Conservation (phyloP, 2,888 invertebrate genomes). For the Dioctria linearis region DNA sequence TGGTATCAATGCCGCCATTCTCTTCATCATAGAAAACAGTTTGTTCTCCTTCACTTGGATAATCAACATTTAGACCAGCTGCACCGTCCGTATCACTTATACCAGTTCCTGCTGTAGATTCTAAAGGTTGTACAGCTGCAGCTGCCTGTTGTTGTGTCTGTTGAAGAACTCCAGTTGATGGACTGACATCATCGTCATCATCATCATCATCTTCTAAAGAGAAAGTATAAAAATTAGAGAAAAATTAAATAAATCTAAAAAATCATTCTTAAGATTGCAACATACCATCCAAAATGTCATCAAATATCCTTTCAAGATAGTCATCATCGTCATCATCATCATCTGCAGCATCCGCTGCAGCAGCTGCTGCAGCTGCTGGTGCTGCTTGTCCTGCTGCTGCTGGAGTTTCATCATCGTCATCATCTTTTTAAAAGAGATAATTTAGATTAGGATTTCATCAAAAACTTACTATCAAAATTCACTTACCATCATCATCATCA, state of each 20-base stretch:
- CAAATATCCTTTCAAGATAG: slow-evolving; percentile 85
- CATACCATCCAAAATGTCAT: slow-evolving; percentile 86
- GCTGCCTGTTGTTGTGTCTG: slow-evolving; percentile 69
- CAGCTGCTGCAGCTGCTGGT: slow-evolving; percentile 57
- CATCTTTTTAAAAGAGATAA: slow-evolving; percentile 51
- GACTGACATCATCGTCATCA: slow-evolving; percentile 74
- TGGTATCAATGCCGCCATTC: slow-evolving; percentile 64
- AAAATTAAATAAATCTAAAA: slow-evolving; percentile 3
- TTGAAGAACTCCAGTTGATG: slow-evolving; percentile 73
- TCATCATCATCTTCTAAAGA: slow-evolving; percentile 77
- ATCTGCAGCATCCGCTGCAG: slow-evolving; percentile 69
- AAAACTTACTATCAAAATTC: background rate
- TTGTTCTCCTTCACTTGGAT: slow-evolving; percentile 70
- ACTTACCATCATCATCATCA: slow-evolving; percentile 66
- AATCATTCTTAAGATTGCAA: background rate
- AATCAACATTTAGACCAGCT: slow-evolving; percentile 60
- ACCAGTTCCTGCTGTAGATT: slow-evolving; percentile 52
- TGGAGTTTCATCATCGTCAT: slow-evolving; percentile 71
- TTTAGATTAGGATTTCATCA: background rate
- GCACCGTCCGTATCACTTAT: slow-evolving; percentile 55
- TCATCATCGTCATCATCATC: slow-evolving; percentile 80
- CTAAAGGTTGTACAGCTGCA: slow-evolving; percentile 60
- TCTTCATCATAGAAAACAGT: slow-evolving; percentile 71
- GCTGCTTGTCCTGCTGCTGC: slow-evolving; percentile 19
- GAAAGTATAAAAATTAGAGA: background rate